Base-by-base conservation (phyloP, 2,113 vertebrate genomes). In the Leucoraja erinaceus region DNA sequence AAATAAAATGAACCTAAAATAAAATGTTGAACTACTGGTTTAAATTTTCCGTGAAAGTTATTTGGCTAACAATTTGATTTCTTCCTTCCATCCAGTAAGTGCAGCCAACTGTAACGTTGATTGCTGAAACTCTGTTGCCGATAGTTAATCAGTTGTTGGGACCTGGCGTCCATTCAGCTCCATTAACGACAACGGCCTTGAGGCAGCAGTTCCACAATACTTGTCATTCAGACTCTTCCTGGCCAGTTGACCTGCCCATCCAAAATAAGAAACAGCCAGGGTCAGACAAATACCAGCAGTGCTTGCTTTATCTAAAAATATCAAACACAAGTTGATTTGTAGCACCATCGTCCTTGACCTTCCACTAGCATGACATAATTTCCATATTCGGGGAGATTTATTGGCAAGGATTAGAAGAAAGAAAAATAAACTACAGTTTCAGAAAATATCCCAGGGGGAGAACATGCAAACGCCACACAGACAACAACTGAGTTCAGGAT, bases 311-410 rank as follows among this genome's bases (percentile, higher is more conserved):
- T 90, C 88, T 90, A 90, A 90, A 90, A 90, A 33, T 90, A 70
- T 63, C 33, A 90, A 90, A 90, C 16, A 33, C 47, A 47, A 70
- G 66, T 70, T 90, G 88, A 70, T 90, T 90, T 90, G 61, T 70
- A 90, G 88, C 88, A 70, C 88, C 66, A 90, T 90, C 68, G 68
- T 90, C 86, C 86, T 90, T 90, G 88, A 90, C 63, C 88, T 90
- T 90, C 88, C 18, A 47, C 31, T 72, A 70, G 70, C 70, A 90
- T 90, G 88, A 90, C 88, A 72, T 90, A 66, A 70, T 90, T 90
- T 90, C 88, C 88, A 70, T 68, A 18, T 90, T 90, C 70, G 18
- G 20, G 31, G n/a, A 90, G 66, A 70, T 47, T 33, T 90, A 31
- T 66, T 70, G 88, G 88, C 88, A 68, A 90, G 56, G 70, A 90